Percentiles rank a stretch among this genome's conserved stretches.
phyloP scores from a whole-genome alignment of 2,888 invertebrate species.

The Latrodectus elegans region DNA sequence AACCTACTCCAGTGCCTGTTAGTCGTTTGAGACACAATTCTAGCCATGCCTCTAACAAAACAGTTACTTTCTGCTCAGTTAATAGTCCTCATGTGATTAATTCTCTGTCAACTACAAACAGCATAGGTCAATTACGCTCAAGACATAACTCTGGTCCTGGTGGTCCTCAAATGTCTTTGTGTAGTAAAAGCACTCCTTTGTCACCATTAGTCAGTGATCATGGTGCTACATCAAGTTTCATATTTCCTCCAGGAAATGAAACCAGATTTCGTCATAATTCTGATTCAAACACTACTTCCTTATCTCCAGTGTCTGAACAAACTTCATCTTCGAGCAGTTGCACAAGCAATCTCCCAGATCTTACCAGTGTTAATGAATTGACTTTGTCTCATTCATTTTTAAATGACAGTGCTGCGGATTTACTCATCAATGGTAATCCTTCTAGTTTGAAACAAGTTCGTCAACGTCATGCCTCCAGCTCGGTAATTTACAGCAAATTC shows the following conservation, averaged over 20 bases:
- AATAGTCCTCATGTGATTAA: conserved; percentile 58
- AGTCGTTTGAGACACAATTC: conserved; percentile 69
- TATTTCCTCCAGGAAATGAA: conserved; percentile 66
- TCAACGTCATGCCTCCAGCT: conserved; percentile 65
- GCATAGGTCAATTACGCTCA: conserved; percentile 67
- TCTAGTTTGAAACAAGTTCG: conserved; percentile 57
- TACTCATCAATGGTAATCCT: conserved; percentile 50
- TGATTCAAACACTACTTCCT: conserved; percentile 72
- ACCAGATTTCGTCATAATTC: conserved; percentile 70
- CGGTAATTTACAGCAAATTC: conserved; percentile 53
- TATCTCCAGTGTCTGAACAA: conserved; percentile 72
- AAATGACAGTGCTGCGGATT: conserved; percentile 42
- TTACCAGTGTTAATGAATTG: conserved; percentile 38
- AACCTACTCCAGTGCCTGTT: conserved; percentile 71
- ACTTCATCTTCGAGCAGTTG: conserved; percentile 71
- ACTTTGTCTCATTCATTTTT: conserved; percentile 45
- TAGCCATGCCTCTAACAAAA: conserved; percentile 60
- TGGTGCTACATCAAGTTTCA: conserved; percentile 38
- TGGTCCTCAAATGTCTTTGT: conserved; percentile 45
- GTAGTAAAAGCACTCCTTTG: conserved; percentile 69
- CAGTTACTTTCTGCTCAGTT: conserved; percentile 64
- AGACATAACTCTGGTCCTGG: conserved; percentile 72
- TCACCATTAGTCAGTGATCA: conserved; percentile 70
- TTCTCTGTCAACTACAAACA: conserved; percentile 21
- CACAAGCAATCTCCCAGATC: conserved; percentile 64